A percentile compares a stretch with the other conserved stretches of the same genome.
These are phyloP conservation scores for Poeciliopsis turneri DNA, from an alignment of 2,797 vertebrate genomes.

Conservation along the genomic window DNA sequence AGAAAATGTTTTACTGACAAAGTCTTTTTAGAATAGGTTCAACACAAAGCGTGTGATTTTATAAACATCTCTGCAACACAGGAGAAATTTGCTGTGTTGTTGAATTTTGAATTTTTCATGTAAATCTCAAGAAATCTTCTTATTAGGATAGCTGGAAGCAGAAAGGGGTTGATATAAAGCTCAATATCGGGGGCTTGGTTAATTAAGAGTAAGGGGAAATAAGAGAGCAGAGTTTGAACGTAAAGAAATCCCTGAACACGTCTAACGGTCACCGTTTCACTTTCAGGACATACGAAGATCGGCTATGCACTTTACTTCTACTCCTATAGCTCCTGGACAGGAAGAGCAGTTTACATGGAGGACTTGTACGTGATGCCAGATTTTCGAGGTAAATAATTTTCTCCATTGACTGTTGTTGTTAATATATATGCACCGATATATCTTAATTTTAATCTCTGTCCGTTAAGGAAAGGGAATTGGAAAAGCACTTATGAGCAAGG, in stretches of 20 bases:
- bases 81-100: background rate
- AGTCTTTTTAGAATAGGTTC: too few relatives aligned
- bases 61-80: too few relatives aligned
- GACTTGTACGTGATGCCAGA: slow-evolving; percentile 88
- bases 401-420: background rate
- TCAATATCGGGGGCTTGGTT: background rate
- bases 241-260: background rate
- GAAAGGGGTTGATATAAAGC: background rate
- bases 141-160: background rate
- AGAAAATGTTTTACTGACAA: too few relatives aligned
- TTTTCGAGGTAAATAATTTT: slow-evolving; percentile 78
- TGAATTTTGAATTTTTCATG: background rate
- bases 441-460: background rate
- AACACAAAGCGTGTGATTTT: too few relatives aligned
- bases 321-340: slow-evolving; percentile 84
- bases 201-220: background rate
- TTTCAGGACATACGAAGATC: slow-evolving; percentile 81
- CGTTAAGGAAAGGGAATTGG: slow-evolving; percentile 84
- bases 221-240: background rate
- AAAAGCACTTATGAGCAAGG: slow-evolving; percentile 84
- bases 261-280: background rate
- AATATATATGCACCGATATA: fast-evolving
- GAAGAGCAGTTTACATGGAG: slow-evolving; percentile 83
- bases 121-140: background rate
- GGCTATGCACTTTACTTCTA: slow-evolving; percentile 88